Conservation (phyloP, 2,113 vertebrate genomes). For the Albula goreensis region DNA sequence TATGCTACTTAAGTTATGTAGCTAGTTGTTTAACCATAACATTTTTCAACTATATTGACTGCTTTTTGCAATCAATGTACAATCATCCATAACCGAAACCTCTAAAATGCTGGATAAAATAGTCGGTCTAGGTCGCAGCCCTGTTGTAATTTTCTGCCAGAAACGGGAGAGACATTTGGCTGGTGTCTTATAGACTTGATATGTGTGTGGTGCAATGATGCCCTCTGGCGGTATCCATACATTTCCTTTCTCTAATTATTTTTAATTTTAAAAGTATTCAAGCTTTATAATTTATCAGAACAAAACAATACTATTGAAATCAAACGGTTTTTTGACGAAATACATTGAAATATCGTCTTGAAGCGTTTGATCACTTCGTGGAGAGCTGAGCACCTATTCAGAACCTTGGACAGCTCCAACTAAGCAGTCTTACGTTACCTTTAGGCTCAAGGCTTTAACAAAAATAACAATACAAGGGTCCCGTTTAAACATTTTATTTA, state of each 20-base stretch:
- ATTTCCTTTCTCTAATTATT: background rate
- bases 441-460: background rate
- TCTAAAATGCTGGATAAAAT: no score
- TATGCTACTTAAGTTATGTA: no score
- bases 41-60: no score
- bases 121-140: no score
- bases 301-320: background rate
- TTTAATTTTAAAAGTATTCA: background rate
- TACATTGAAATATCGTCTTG: background rate
- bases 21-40: no score
- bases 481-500: slow-evolving; percentile 92
- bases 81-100: no score
- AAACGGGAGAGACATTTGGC: no score
- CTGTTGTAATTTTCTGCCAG: no score
- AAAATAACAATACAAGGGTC: background rate
- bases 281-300: background rate
- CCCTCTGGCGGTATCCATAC: background rate
- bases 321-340: background rate
- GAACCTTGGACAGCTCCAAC: slow-evolving; percentile 47
- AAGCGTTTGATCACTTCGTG: background rate
- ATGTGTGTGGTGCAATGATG: background rate
- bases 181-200: no score
- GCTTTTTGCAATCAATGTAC: no score
- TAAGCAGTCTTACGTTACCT: background rate
- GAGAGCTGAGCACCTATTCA: slow-evolving; percentile 22